phyloP scores from a whole-genome alignment of 2,888 invertebrate genomes.

The Frankliniella fusca region DNA sequence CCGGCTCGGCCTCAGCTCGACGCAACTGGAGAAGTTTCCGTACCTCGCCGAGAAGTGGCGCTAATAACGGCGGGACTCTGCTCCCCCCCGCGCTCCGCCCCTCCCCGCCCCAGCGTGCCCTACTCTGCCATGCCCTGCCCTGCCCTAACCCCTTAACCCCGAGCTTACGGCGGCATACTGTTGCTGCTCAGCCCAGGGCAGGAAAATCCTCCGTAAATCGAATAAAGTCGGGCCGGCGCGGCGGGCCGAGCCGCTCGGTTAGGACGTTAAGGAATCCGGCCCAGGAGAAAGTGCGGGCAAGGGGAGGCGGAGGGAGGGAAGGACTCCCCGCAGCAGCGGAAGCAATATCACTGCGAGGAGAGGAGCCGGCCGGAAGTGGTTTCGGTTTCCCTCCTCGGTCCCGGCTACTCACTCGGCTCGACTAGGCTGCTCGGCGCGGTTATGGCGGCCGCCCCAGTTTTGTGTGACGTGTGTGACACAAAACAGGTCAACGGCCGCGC shows the following conservation, averaged over 20 bases:
- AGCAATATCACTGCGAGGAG: too few relatives aligned
- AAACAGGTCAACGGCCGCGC: too few relatives aligned
- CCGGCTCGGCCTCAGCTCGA: not conserved
- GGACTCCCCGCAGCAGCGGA: too few relatives aligned
- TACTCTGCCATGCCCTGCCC: not conserved
- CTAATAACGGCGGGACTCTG: constrained; percentile 3
- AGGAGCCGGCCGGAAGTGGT: too few relatives aligned
- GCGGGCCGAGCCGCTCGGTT: not conserved
- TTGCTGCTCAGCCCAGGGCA: not conserved
- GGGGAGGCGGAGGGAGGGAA: too few relatives aligned
- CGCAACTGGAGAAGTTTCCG: constrained; percentile 6
- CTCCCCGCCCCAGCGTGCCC: not conserved
- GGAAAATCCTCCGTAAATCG: constrained; percentile 16
- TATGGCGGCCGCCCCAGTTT: too few relatives aligned
- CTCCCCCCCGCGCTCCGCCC: not conserved
- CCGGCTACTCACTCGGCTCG: too few relatives aligned
- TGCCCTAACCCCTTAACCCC: not conserved
- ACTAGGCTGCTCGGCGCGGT: too few relatives aligned
- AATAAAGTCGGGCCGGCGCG: constrained; percentile 9
- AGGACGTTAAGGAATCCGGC: too few relatives aligned
- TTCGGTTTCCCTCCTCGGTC: too few relatives aligned
- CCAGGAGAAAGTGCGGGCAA: too few relatives aligned
- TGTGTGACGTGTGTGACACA: too few relatives aligned
- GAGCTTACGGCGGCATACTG: constrained; percentile 8
- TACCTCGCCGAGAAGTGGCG: not conserved